Base-by-base conservation (phyloP, 2,888 invertebrate species). In the Bedellia somnulentella region DNA sequence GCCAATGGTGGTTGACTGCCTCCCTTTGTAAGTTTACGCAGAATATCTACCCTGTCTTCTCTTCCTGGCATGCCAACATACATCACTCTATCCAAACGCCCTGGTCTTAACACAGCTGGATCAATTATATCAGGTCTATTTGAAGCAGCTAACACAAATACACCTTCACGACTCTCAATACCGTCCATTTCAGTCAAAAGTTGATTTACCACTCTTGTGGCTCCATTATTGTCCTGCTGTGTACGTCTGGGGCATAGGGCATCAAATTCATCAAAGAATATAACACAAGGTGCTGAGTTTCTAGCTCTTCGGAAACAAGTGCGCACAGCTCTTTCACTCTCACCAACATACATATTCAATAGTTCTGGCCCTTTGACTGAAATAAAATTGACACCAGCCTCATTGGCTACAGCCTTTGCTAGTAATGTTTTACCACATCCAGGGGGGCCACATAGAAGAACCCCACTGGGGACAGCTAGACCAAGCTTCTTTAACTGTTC, bases 111-210 rank as follows among this genome's bases (percentile, higher is more conserved):
- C 22, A 99, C 87, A 0, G 98, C 98, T 3, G 95, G 91, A 66
- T 99, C 98, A 32, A 99, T 87, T 13, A 96, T 95, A 49, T 99
- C 96, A 0, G 96, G 95, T 42, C 97, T 80, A 73, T 99, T 99
- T 15, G 93, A 95, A 0, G 98, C 98, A 0, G 94, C 98, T 70
- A 99, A 83, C 12, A 99, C 80, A 57, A 92, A 99, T 3, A 99
- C 97, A 2, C 93, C 92, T 52, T 89, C 86, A 27, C 97, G 82
- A 15, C 85, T 85, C 55, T 94, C 93, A 23, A 98, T 83, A 3
- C 98, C 98, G 54, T 99, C 98, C 97, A 99, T 96, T 80, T 99
- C 98, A 0, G 97, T 97, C 28, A 99, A 70, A 60, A 99, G 76
- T 62, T 98, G 97, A 60, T 97, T 99, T 0, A 99, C 97, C 9